Conservation (phyloP, 2,797 vertebrate species). For the Iguana delicatissima region DNA sequence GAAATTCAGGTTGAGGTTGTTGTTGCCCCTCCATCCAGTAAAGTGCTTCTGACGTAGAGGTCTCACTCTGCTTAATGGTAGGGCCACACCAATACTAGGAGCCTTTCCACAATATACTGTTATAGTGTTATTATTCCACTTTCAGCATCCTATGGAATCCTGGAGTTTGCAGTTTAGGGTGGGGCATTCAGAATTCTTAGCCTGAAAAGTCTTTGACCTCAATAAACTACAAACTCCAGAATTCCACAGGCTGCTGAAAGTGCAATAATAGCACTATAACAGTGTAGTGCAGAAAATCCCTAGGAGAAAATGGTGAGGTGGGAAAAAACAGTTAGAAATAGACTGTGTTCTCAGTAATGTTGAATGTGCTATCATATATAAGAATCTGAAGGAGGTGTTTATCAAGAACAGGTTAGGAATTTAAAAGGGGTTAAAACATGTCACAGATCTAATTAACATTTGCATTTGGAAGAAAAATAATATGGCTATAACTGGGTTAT, state of each 20-base stretch:
- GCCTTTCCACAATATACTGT: too few relatives aligned
- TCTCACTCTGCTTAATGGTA: background rate
- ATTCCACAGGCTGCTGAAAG: too few relatives aligned
- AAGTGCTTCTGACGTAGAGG: background rate
- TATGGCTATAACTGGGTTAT: background rate
- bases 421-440: background rate
- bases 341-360: background rate
- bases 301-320: background rate
- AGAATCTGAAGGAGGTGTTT: background rate
- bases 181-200: too few relatives aligned
- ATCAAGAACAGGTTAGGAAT: background rate
- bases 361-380: background rate
- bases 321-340: background rate
- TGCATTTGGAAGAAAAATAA: conserved; percentile 8
- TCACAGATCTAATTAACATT: background rate
- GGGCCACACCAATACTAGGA: background rate
- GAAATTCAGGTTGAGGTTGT: background rate
- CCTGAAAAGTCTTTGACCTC: too few relatives aligned
- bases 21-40: background rate
- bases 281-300: too few relatives aligned
- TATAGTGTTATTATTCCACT: too few relatives aligned
- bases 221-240: too few relatives aligned
- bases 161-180: too few relatives aligned
- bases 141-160: too few relatives aligned
- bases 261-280: too few relatives aligned